These are phyloP conservation scores for Daphoenositta chrysoptera DNA, from an alignment of 2,113 vertebrate genomes.

Conservation along the genomic window DNA sequence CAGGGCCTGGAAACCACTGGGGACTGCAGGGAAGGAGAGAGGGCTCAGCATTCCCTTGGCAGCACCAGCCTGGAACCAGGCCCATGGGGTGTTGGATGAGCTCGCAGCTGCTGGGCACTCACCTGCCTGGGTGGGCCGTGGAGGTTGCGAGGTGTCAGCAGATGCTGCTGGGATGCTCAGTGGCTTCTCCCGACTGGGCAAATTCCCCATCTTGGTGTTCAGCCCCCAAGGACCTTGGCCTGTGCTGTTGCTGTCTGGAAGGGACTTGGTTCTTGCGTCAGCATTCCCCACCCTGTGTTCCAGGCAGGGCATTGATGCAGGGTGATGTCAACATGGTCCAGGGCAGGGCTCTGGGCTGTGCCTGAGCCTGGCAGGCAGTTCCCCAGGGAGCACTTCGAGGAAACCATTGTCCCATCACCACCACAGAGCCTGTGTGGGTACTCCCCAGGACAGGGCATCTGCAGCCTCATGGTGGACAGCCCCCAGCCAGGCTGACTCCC, in stretches of 20 bases:
- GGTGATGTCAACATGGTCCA: accelerated
- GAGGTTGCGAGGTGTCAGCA: accelerated
- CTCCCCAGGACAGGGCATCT: background rate
- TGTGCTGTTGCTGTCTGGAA: background rate
- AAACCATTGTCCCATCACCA: background rate
- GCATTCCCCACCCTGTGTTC: background rate
- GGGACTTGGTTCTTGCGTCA: background rate
- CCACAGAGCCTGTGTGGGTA: background rate
- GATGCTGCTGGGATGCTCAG: background rate
- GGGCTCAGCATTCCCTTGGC: background rate
- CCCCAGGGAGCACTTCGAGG: background rate
- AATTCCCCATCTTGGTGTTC: conserved; percentile 52
- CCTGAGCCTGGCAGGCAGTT: background rate
- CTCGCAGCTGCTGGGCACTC: background rate
- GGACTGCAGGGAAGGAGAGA: conserved; percentile 30
- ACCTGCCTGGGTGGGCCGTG: background rate
- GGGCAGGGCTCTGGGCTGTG: background rate
- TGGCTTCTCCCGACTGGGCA: conserved; percentile 43
- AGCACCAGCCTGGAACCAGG: accelerated
- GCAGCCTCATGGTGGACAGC: background rate
- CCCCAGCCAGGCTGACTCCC: background rate
- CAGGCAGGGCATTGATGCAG: accelerated
- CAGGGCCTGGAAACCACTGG: conserved; percentile 51
- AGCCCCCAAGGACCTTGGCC: background rate
- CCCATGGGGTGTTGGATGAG: accelerated